Conservation (phyloP, 1,140 invertebrate genomes). For the Medauroidea extradentata region DNA sequence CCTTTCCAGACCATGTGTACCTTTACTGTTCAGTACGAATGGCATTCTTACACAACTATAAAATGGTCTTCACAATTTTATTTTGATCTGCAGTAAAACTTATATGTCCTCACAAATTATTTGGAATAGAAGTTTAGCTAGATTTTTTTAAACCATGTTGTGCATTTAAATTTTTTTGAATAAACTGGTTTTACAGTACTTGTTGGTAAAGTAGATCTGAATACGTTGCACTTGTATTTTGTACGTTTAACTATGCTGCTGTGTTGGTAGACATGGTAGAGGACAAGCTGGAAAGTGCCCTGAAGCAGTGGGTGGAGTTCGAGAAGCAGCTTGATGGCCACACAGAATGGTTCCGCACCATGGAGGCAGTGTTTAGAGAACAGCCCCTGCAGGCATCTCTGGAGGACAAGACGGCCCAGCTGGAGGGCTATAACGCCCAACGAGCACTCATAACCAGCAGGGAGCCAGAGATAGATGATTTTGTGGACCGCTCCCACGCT, state of each 20-base stretch:
- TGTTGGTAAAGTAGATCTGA: background rate
- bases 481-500: conserved; percentile 84
- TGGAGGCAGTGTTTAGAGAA: conserved; percentile 79
- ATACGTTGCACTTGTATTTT: background rate
- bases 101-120: no score
- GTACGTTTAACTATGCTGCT: background rate
- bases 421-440: conserved; percentile 67
- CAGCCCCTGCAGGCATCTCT: conserved; percentile 77
- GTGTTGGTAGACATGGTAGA: conserved; percentile 23
- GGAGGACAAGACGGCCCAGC: conserved; percentile 71
- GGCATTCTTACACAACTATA: no score
- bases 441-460: conserved; percentile 69
- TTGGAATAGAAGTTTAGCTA: no score
- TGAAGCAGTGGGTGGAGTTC: conserved; percentile 84
- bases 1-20: no score
- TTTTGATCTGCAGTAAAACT: no score
- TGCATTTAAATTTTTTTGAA: conserved; percentile 11
- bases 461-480: conserved; percentile 79
- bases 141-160: no score
- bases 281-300: conserved; percentile 57
- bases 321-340: conserved; percentile 73
- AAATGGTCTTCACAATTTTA: no score
- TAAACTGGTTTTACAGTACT: background rate
- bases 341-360: conserved; percentile 77
- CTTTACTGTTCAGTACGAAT: no score